A percentile compares a stretch with the other conserved stretches of the same genome.
Conservation (phyloP, 2,888 invertebrate genomes). For the Scaptomyza parva region DNA sequence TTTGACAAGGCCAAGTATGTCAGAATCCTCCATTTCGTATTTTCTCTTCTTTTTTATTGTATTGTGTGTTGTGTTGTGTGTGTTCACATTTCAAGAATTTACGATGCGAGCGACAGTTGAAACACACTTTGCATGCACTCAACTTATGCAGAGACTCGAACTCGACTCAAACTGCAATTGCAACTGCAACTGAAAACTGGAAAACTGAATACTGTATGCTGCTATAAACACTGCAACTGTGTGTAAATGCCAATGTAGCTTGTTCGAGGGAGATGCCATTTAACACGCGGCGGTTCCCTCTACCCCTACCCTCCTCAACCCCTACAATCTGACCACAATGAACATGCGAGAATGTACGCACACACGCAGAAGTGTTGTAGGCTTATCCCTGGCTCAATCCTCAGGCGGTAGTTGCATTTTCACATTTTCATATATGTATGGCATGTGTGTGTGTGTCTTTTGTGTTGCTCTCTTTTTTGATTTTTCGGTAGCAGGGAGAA, state of each 20-base stretch:
- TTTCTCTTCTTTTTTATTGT: background rate
- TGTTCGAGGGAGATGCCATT: conserved; percentile 51
- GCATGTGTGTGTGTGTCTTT: too few species aligned
- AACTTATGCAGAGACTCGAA: conserved; percentile 34
- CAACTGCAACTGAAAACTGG: conserved; percentile 8
- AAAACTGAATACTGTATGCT: too few species aligned
- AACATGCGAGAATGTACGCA: too few species aligned
- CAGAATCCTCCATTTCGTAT: background rate
- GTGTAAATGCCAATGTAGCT: conserved; percentile 31
- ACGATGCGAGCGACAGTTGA: conserved; percentile 41
- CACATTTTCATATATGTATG: conserved; percentile 45
- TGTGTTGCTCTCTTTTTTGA: conserved; percentile 19
- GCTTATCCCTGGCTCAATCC: conserved; percentile 35
- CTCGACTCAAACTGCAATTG: conserved; percentile 24
- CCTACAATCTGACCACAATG: conserved; percentile 56
- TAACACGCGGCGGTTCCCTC: conserved; percentile 30
- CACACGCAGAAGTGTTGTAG: conserved; percentile 39
- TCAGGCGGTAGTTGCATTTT: conserved; percentile 54
- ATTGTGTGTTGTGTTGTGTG: too few species aligned
- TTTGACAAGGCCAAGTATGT: conserved; percentile 6
- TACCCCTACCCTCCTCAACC: background rate
- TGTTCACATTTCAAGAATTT: conserved; percentile 38
- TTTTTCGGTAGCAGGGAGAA: background rate
- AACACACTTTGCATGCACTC: conserved; percentile 56
- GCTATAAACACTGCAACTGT: conserved; percentile 16